Conservation (phyloP, 2,888 invertebrate species). For the Lacanobia wlatinum region DNA sequence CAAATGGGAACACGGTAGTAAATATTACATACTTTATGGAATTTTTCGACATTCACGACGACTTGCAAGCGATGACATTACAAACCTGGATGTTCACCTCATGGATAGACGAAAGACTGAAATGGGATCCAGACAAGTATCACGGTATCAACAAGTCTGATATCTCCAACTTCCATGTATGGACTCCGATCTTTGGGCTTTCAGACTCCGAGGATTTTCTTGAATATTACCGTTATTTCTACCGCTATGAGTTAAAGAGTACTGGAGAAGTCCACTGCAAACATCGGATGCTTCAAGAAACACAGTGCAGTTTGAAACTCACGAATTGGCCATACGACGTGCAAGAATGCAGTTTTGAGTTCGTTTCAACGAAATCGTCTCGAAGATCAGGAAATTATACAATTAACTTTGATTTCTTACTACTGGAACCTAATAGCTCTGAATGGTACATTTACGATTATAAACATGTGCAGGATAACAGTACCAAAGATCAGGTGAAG, state of each 20-base stretch:
- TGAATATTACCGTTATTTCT: background rate
- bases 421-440: conserved; percentile 5
- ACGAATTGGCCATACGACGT: conserved; percentile 74
- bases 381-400: background rate
- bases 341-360: conserved; percentile 68
- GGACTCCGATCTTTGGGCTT: conserved; percentile 67
- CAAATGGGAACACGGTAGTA: conserved; percentile 43
- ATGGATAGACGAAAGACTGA: conserved; percentile 69
- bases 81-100: conserved; percentile 50
- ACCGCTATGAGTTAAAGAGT: conserved; percentile 52
- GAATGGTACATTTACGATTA: conserved; percentile 74
- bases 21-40: conserved; percentile 60
- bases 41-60: conserved; percentile 65
- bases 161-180: conserved; percentile 40
- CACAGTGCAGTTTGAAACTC: conserved; percentile 65
- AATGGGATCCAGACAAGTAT: conserved; percentile 70
- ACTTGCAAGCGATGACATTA: conserved; percentile 64
- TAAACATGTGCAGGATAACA: conserved; percentile 40
- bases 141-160: conserved; percentile 56
- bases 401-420: background rate
- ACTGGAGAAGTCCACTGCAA: conserved; percentile 64
- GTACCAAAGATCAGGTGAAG: conserved; percentile 54
- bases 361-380: conserved; percentile 29
- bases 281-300: conserved; percentile 21
- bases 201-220: conserved; percentile 50